Conservation (phyloP, 2,113 vertebrate species). For the Bostrychus sinensis region DNA sequence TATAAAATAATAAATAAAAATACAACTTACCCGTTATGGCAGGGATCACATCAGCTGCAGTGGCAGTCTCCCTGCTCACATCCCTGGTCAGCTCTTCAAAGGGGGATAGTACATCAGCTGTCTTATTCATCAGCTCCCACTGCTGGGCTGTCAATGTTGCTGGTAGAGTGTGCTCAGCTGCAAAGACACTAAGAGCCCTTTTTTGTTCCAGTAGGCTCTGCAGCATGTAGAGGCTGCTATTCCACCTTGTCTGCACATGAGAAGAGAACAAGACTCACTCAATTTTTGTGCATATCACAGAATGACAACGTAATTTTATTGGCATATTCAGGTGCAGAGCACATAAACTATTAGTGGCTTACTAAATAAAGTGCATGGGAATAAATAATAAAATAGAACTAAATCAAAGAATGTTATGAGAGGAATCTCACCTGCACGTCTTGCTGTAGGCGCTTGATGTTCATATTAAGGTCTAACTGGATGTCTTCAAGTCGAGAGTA, state of each 20-base stretch:
- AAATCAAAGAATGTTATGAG: too few relatives aligned
- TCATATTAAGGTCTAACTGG: too few relatives aligned
- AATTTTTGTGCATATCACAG: too few relatives aligned
- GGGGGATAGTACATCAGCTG: not conserved
- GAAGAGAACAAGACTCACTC: too few relatives aligned
- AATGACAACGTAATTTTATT: too few relatives aligned
- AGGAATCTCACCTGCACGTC: too few relatives aligned
- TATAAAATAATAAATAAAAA: too few relatives aligned
- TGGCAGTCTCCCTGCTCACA: not conserved
- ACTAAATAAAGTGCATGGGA: too few relatives aligned
- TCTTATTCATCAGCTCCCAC: not conserved
- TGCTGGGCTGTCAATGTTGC: not conserved
- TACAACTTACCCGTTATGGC: not conserved
- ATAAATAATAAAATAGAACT: too few relatives aligned
- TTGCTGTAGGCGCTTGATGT: too few relatives aligned
- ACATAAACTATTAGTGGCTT: too few relatives aligned
- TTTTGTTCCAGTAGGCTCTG: constrained; percentile 2
- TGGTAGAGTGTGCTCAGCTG: not conserved
- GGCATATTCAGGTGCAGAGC: too few relatives aligned
- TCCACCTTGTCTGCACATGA: constrained; percentile 1
- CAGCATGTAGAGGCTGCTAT: not conserved
- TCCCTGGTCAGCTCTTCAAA: constrained; percentile 3
- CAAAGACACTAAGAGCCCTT: not conserved
- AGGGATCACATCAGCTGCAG: constrained; percentile 6
- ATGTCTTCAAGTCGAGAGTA: constrained; percentile 31